phyloP scores from a whole-genome alignment of 2,797 vertebrate species.

The Ctenopoma kingsleyae region DNA sequence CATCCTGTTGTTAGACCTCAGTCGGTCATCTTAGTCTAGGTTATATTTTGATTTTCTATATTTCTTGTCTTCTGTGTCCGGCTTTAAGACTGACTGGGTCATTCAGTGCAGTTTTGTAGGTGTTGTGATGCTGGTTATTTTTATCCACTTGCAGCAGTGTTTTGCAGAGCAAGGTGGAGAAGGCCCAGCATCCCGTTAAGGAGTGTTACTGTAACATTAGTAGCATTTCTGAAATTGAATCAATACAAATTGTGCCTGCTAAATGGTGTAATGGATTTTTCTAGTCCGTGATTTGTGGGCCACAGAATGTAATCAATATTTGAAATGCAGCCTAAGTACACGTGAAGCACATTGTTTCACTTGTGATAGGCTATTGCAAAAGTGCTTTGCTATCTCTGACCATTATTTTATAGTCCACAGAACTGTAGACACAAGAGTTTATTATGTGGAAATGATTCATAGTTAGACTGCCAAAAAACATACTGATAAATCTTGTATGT shows the following conservation, averaged over 20 bases:
- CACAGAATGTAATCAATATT: conserved; percentile 83
- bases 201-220: conserved; percentile 80
- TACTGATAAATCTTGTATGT: background rate
- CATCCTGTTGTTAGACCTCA: background rate
- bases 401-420: conserved; percentile 34
- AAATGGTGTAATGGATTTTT: conserved; percentile 86
- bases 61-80: conserved; percentile 18
- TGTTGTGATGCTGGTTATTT: conserved; percentile 71
- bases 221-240: conserved; percentile 77
- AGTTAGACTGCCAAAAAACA: conserved; percentile 6
- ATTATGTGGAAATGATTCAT: conserved; percentile 31
- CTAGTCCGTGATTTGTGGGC: conserved; percentile 71
- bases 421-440: conserved; percentile 19
- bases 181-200: conserved; percentile 64
- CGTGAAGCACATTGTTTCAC: conserved; percentile 76
- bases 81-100: conserved; percentile 51
- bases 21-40: background rate
- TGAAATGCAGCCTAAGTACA: conserved; percentile 83
- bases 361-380: conserved; percentile 60
- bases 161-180: conserved; percentile 69
- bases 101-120: conserved; percentile 55
- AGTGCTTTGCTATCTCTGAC: conserved; percentile 46
- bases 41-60: conserved; percentile 5
- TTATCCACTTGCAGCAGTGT: conserved; percentile 58
- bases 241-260: conserved; percentile 82